Base-by-base conservation (phyloP, 2,113 vertebrate species). In the Rana temporaria region DNA sequence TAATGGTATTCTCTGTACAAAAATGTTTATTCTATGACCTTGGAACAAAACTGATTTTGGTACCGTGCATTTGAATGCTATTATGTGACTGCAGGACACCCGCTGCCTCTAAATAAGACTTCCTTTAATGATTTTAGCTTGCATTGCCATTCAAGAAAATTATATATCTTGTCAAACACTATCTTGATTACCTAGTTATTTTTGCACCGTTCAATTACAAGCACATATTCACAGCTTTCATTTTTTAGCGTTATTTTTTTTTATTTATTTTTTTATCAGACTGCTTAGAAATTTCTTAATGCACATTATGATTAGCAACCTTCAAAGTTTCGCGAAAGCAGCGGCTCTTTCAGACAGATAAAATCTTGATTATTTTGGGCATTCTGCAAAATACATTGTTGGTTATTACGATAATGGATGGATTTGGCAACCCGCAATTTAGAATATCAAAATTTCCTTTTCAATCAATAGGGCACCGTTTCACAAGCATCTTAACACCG, bases 21-120 rank as follows among this genome's bases (percentile, higher is more conserved):
- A 20, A 83, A 68, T 76, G 69, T 83, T 83, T 83, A 83, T 38
- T 68, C 62, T 34, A 22, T 68, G 81, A 67, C 64, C 64, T 76
- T 68, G 53, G 53, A 68, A 76, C 32, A 75, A 76, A 76, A 24
- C 20, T 1, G 52, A 55, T 75, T 82, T 74, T 26, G 22, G 26
- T 73, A 42, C 22, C 34, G 24, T 32, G 60, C 56, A 14, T 52
- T 56, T 42, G 55, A 15, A 26, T 80, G 66, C 66, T 62, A 60
- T 80, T 55, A 70, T 42, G 65, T 48, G 67, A 18, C 59, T 32
- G 65, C 4, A 66, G 80, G 69, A 82, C 60, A 20, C 60, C 60
- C 69, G 26, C 69, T 57, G 26, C 20, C 56, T n/a, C 64, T 67
- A 32, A 76, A 81, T 81, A 60, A 24, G 22, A 30, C 79, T 73